phyloP scores from a whole-genome alignment of 1,140 invertebrate genomes.

The Armadillidium nasatum region DNA sequence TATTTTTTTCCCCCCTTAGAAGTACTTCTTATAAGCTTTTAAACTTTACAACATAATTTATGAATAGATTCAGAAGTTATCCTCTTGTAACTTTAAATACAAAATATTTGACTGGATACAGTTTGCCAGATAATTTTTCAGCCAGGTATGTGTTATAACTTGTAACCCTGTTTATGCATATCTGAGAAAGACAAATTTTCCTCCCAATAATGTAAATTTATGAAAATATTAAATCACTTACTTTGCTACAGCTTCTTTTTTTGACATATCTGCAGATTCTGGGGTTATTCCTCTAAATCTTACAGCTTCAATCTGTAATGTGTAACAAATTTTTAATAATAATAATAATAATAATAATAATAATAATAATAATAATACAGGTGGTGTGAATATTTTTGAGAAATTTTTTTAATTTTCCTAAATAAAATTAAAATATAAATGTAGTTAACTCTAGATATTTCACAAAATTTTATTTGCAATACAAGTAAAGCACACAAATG shows the following conservation, averaged over 20 bases:
- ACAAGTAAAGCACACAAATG: background rate
- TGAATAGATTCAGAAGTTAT: too few relatives aligned
- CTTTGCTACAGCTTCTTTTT: conserved; percentile 13
- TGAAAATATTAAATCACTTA: background rate
- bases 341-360: background rate
- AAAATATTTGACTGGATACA: too few relatives aligned
- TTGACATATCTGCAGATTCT: background rate
- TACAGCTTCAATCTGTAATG: background rate
- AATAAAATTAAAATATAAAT: background rate
- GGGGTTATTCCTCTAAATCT: background rate
- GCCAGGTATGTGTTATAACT: too few relatives aligned
- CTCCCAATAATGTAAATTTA: too few relatives aligned
- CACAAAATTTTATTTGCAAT: background rate
- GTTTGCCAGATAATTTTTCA: too few relatives aligned
- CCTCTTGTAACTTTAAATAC: too few relatives aligned
- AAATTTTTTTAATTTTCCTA: background rate
- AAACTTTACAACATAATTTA: too few relatives aligned
- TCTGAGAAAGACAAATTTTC: background rate
- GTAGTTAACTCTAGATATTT: background rate
- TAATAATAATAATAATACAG: background rate
- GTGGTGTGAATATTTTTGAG: background rate
- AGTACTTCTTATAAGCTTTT: too few relatives aligned
- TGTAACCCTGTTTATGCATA: too few relatives aligned
- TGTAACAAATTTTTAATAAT: background rate
- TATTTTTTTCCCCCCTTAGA: too few relatives aligned